Percentiles rank a stretch among this genome's conserved stretches.
phyloP scores from a whole-genome alignment of 1,140 invertebrate species.

The Meloidogyne exigua region DNA sequence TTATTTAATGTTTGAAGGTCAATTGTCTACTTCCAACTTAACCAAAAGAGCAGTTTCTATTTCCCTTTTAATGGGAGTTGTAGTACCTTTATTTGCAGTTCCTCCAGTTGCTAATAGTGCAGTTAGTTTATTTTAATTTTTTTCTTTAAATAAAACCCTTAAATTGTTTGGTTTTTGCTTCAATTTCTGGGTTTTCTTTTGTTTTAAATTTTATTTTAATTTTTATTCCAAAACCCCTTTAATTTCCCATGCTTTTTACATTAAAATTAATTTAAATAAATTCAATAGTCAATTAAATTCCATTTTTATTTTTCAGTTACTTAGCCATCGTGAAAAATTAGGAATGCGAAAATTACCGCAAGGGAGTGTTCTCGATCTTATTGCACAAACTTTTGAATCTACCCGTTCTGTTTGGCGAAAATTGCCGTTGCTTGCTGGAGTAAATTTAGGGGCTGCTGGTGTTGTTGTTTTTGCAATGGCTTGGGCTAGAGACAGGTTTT shows the following conservation, averaged over 20 bases:
- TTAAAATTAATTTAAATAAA: too few relatives aligned
- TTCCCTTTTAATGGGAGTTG: neutral
- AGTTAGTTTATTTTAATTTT: neutral
- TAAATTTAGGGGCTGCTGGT: neutral
- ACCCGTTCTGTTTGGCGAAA: slow-evolving; percentile 14
- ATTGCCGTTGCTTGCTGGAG: slow-evolving; percentile 8
- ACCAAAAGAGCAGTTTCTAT: neutral
- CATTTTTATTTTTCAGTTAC: neutral
- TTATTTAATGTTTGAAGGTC: neutral
- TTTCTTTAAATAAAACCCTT: too few relatives aligned
- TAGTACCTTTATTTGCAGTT: neutral
- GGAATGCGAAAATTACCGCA: neutral
- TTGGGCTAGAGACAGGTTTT: slow-evolving; percentile 18
- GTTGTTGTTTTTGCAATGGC: slow-evolving; percentile 3
- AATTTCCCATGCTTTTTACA: too few relatives aligned
- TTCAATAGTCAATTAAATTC: too few relatives aligned
- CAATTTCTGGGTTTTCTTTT: too few relatives aligned
- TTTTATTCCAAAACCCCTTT: too few relatives aligned
- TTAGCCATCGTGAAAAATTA: neutral
- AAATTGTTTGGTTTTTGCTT: too few relatives aligned
- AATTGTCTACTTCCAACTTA: neutral
- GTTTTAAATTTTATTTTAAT: too few relatives aligned
- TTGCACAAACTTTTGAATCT: slow-evolving; percentile 6
- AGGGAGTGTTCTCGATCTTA: neutral
- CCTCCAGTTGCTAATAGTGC: neutral